Base-by-base conservation (phyloP, 64 coral and sea anemone species). In the Montipora capricornis region DNA sequence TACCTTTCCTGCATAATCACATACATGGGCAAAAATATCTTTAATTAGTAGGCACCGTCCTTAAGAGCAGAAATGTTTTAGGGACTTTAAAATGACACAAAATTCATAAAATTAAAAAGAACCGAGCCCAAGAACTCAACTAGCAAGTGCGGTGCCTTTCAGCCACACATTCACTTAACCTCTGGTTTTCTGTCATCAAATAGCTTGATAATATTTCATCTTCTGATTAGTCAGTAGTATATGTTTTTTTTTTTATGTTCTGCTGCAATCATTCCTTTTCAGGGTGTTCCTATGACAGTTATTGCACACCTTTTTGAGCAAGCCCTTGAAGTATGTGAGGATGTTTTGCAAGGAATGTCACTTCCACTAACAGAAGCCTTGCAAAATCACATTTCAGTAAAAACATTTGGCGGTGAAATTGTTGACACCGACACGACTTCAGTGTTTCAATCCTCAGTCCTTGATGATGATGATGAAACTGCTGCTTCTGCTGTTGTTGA, bases 221-320 rank as follows among this genome's bases (percentile, higher is more conserved):
- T 37, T 37, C 37, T 37, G 37, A 37, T 37, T 37, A 37, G 37
- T 37, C 37, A 37, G 37, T 37, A 37, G 37, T 37, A 37, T 37
- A 37, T 37, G 37, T 2, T 37, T 37, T 37, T 37, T 37, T 37
- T 37, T 37, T 37, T 37, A 37, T 37, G 37, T 37, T 37, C 12
- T 73, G 29, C 8, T 89, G 9, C 44, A 20, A 10, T 73, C 74
- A 6, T 61, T 74, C 20, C 15, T 4, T 76, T 78, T 70, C 48
- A 95, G 94, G 94, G 94, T 83, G 58, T 92, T n/a, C 90, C 94
- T 78, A 13, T 76, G 16, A 62, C 83, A 19, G 52, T 92, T 14
- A 89, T 95, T 78, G 37, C 53, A 6, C 77, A 26, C 20, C 77
- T 92, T 71, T 81, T 92, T 80, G 84, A 92, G 81, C 90, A 95